These are phyloP conservation scores for Sisyra terminalis DNA, from an alignment of 2,888 invertebrate genomes.

Conservation along the genomic window DNA sequence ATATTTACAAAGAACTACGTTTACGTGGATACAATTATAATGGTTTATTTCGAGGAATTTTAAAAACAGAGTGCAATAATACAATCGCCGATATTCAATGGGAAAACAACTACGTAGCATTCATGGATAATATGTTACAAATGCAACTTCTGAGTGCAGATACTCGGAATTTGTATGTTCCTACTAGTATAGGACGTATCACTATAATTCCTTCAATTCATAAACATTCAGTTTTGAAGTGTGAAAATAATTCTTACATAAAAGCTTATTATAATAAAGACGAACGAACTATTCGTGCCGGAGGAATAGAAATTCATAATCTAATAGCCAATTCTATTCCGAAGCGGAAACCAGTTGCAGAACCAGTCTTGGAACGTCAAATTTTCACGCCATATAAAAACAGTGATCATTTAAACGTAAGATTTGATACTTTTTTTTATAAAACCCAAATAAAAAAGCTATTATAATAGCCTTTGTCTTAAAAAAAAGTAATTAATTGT, in stretches of 20 bases:
- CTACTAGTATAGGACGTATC: slow-evolving; percentile 39
- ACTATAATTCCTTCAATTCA: slow-evolving; percentile 29
- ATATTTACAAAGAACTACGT: slow-evolving; percentile 52
- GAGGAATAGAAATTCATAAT: slow-evolving; percentile 63
- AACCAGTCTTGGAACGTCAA: slow-evolving; percentile 65
- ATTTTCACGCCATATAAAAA: slow-evolving; percentile 46
- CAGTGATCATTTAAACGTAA: slow-evolving; percentile 12
- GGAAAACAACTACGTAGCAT: slow-evolving; percentile 63
- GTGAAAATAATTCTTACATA: slow-evolving; percentile 12
- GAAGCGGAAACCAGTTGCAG: slow-evolving; percentile 44
- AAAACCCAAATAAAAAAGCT: no score
- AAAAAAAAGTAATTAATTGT: no score
- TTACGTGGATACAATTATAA: slow-evolving; percentile 46
- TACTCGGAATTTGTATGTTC: slow-evolving; percentile 52
- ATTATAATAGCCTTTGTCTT: no score
- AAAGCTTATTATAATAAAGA: slow-evolving; percentile 27
- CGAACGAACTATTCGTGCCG: slow-evolving; percentile 32
- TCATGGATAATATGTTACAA: slow-evolving; percentile 82
- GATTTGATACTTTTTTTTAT: no score
- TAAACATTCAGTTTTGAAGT: slow-evolving; percentile 8
- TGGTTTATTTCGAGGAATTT: slow-evolving; percentile 20
- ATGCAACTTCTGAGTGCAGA: slow-evolving; percentile 51
- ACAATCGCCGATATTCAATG: slow-evolving; percentile 18
- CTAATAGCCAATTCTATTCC: slow-evolving; percentile 61
- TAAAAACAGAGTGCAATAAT: slow-evolving; percentile 18